Conservation (phyloP, 2,113 vertebrate genomes). For the Muscicapa adusta region DNA sequence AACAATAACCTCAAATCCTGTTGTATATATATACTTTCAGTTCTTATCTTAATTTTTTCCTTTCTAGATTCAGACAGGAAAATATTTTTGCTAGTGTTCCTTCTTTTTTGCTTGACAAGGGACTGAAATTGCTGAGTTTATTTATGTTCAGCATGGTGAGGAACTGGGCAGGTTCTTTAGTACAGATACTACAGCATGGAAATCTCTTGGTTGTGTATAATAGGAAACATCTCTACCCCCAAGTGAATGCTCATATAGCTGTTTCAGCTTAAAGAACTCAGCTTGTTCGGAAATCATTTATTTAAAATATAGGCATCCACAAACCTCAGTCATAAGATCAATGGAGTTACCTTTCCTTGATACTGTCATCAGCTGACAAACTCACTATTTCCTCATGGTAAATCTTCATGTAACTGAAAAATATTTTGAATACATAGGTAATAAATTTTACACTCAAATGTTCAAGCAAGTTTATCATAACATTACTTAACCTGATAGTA, state of each 20-base stretch:
- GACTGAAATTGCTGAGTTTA: background rate
- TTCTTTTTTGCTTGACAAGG: background rate
- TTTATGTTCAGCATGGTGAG: background rate
- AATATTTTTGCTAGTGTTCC: background rate
- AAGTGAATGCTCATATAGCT: background rate
- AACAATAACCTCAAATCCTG: background rate
- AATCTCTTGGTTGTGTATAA: background rate
- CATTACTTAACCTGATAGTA: background rate
- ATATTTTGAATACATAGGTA: background rate
- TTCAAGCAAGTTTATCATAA: background rate
- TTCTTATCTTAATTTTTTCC: background rate
- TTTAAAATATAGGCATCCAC: background rate
- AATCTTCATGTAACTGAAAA: background rate
- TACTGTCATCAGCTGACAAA: background rate
- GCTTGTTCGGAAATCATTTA: background rate
- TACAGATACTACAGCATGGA: background rate
- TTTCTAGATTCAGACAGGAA: background rate
- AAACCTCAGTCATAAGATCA: background rate
- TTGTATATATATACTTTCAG: background rate
- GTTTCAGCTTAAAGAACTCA: background rate
- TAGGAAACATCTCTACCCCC: background rate
- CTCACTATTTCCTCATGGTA: background rate
- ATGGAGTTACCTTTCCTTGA: background rate
- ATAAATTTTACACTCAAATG: background rate
- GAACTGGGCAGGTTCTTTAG: background rate